phyloP scores from a whole-genome alignment of 2,888 invertebrate genomes.

The Hydropsyche betteni region DNA sequence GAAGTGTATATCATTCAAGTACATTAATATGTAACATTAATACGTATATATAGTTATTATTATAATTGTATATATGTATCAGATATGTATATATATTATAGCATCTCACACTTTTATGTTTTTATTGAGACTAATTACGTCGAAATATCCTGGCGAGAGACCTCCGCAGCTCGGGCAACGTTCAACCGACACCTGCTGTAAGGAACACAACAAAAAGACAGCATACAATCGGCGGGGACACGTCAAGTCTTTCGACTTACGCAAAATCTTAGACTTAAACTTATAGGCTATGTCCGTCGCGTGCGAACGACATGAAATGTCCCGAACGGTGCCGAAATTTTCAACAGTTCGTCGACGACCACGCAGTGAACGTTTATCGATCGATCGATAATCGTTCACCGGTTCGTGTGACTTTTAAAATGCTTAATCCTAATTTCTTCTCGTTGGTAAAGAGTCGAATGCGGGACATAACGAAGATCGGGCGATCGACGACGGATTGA shows the following conservation, averaged over 20 bases:
- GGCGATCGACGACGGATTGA: too few relatives aligned
- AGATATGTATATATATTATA: constrained; percentile 49
- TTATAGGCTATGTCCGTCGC: neutral
- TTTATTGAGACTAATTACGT: constrained; percentile 52
- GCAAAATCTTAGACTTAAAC: neutral
- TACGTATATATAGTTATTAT: constrained; percentile 47
- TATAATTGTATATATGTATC: constrained; percentile 49
- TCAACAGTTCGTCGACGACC: neutral
- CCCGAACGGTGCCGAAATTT: neutral
- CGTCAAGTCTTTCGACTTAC: constrained; percentile 18
- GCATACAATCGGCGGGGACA: constrained; percentile 46
- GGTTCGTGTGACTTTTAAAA: too few relatives aligned
- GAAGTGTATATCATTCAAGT: constrained; percentile 47
- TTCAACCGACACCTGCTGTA: constrained; percentile 48
- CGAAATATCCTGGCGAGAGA: constrained; percentile 43
- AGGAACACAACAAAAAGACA: constrained; percentile 51
- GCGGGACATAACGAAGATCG: too few relatives aligned
- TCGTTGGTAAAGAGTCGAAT: too few relatives aligned
- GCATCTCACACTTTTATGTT: constrained; percentile 52
- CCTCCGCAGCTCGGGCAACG: constrained; percentile 34
- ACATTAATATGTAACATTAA: constrained; percentile 50
- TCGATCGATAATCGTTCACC: too few relatives aligned
- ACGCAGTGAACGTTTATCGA: neutral
- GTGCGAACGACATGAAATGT: neutral
- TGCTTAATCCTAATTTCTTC: too few relatives aligned